phyloP scores from a whole-genome alignment of 2,113 vertebrate genomes.

The Charina bottae region DNA sequence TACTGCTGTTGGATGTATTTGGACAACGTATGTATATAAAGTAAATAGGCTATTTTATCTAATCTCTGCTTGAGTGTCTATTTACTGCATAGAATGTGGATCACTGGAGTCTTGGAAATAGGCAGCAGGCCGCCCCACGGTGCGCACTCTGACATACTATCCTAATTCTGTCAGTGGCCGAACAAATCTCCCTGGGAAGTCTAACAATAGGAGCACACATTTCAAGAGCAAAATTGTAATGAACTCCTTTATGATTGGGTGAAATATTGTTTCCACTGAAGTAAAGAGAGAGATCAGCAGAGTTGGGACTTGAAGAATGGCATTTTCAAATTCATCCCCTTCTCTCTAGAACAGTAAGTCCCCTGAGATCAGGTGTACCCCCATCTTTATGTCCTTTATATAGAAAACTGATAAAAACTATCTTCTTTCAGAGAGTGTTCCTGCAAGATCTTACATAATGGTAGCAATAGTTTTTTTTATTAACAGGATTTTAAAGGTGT shows the following conservation, averaged over 20 bases:
- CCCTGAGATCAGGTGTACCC: background rate
- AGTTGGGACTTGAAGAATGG: no score
- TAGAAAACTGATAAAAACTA: background rate
- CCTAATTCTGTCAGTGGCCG: background rate
- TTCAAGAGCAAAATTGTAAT: background rate
- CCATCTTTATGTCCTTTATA: background rate
- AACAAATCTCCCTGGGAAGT: background rate
- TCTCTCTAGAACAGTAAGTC: background rate
- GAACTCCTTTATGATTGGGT: background rate
- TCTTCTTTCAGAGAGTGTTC: background rate
- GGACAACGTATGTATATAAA: no score
- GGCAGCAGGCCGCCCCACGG: no score
- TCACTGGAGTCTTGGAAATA: no score
- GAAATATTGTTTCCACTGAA: background rate
- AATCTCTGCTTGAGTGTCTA: no score
- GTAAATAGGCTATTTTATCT: no score
- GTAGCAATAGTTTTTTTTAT: background rate
- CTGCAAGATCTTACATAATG: background rate
- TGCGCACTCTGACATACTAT: no score
- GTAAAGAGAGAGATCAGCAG: background rate
- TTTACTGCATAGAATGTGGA: no score
- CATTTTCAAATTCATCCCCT: no score
- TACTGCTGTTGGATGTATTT: no score
- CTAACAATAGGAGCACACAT: background rate
- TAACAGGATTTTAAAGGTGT: background rate